A percentile compares a stretch with the other conserved stretches of the same genome.
Evolutionary conservation across 2,797 vertebrate species (phyloP).

Genomic region (Coranthus polyacanthus): DNA sequence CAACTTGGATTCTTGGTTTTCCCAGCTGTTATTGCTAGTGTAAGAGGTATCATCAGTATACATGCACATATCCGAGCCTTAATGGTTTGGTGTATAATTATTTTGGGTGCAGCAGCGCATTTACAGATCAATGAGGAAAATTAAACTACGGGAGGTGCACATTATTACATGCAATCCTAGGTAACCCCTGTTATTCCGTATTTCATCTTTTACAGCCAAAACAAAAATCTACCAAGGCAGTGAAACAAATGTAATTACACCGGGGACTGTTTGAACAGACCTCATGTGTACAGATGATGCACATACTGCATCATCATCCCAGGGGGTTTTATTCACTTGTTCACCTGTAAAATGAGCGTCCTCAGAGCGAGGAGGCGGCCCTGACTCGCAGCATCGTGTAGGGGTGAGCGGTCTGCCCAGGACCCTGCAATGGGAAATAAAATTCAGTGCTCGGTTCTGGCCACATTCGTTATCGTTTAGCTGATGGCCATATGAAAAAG

Average conservation of each 20-base stretch:
- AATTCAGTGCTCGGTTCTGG: constrained; percentile 3
- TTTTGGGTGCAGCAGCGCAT: too few species aligned
- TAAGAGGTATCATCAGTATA: too few species aligned
- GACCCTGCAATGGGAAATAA: constrained; percentile 84
- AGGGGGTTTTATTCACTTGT: constrained; percentile 24
- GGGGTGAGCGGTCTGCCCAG: constrained; percentile 94
- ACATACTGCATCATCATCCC: constrained; percentile 5
- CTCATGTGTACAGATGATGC: constrained; percentile 20
- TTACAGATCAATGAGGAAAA: too few species aligned
- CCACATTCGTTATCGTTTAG: constrained; percentile 3
- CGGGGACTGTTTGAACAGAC: constrained; percentile 7
- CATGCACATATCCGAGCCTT: neutral
- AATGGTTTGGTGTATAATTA: too few species aligned
- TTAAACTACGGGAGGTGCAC: neutral
- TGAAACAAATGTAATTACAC: constrained; percentile 22
- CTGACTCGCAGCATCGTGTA: constrained; percentile 95
- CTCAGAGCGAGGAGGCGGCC: constrained; percentile 93
- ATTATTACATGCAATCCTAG: neutral
- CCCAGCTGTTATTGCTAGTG: too few species aligned
- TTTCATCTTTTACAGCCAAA: constrained; percentile 22
- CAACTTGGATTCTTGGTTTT: too few species aligned
- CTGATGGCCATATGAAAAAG: neutral
- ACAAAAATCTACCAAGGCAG: constrained; percentile 5
- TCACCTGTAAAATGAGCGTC: constrained; percentile 94
- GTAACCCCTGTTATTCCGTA: constrained; percentile 7